phyloP scores from a whole-genome alignment of 2,113 vertebrate genomes.

The Nesoenas mayeri region DNA sequence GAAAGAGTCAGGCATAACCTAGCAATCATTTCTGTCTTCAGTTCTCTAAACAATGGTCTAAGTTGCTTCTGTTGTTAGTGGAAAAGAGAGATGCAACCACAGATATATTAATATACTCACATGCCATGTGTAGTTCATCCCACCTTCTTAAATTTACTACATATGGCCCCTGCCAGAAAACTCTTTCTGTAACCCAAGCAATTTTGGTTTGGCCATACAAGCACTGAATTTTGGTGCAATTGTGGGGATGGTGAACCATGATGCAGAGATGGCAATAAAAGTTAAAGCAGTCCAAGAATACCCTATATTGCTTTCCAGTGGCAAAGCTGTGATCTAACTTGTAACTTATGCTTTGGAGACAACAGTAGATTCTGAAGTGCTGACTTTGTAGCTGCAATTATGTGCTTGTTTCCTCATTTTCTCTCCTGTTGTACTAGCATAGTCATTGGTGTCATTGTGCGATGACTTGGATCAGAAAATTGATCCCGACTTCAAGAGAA shows the following conservation, averaged over 20 bases:
- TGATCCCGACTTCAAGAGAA: background rate
- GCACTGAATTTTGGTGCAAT: background rate
- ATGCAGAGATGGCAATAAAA: background rate
- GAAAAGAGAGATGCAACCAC: background rate
- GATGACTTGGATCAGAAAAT: background rate
- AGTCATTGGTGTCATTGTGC: background rate
- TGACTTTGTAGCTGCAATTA: background rate
- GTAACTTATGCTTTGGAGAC: background rate
- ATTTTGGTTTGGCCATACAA: background rate
- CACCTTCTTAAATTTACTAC: background rate
- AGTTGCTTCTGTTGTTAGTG: background rate
- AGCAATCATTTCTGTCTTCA: background rate
- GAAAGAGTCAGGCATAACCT: background rate
- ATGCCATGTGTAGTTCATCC: background rate
- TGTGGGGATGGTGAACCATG: background rate
- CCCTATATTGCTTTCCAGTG: background rate
- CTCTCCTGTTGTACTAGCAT: background rate
- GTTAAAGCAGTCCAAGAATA: background rate
- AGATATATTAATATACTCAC: background rate
- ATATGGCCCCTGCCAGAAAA: background rate
- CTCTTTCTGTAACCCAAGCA: background rate
- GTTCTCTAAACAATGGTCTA: background rate
- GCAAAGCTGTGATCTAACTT: background rate
- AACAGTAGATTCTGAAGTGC: background rate
- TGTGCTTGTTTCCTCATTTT: background rate